Evolutionary conservation across 53 echinoderm and acorn worm genomes (phyloP), one percentile per base, ranked within the genome.

Genomic region (Glandiceps talaboti): DNA sequence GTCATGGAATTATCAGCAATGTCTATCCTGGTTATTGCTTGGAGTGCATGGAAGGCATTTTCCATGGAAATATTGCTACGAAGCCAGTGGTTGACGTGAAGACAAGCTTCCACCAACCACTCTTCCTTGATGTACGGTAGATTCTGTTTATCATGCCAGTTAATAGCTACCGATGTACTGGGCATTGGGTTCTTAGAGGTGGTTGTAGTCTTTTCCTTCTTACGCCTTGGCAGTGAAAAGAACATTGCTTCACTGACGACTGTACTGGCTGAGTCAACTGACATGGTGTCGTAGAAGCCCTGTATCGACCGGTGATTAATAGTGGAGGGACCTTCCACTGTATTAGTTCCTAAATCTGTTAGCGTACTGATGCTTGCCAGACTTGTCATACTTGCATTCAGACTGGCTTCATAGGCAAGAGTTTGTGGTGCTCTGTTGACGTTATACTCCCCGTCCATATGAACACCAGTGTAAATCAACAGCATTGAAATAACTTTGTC

Each of bases 61-160:
- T 45, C 64, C 64, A 45, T 12, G 20, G 64, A 45, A 74, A 93
- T 90, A 73, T 77, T 77, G 29, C 83, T 81, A 77, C 90, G 86
- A 1, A 96, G 82, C 45, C 85, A 82, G 29, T 84, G 87, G 76
- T 96, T 92, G 30, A 86, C 86, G 30, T 90, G 74, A 14, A 89
- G 79, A 75, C 97, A 85, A 14, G 97, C 91, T 64, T 97, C 91
- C 30, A 93, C 86, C 31, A 97, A 79, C 97, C 97, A 97, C 1
- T 93, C 91, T 30, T 80, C 77, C 30, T 89, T 85, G 32, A 97
- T 83, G 29, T 90, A 85, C 25, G 86, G 92, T 31, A 97, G 73
- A 82, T 97, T 93, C 20, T 45, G 6, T 27, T 93, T 91, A 45
- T 97, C 97, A 87, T 97, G 97, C 97, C 97, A 97, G 79, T 93